Percentiles rank a stretch among this genome's conserved stretches.
These are phyloP conservation scores for Erpetoichthys calabaricus DNA, from an alignment of 2,797 vertebrate genomes.

Conservation along the genomic window DNA sequence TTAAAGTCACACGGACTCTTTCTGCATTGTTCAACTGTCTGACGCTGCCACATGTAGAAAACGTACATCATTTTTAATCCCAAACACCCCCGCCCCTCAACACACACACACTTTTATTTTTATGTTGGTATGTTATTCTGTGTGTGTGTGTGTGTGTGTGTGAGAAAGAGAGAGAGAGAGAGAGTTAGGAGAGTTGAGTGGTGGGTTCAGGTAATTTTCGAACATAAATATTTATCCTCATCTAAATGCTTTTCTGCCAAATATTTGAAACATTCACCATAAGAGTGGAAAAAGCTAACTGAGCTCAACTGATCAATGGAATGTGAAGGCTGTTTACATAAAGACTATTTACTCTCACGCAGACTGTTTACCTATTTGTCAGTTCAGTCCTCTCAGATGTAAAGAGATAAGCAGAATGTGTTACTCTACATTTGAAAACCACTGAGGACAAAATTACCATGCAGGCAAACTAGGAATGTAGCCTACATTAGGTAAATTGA, in stretches of 20 bases:
- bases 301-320: constrained; percentile 54
- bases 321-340: constrained; percentile 59
- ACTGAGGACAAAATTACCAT: constrained; percentile 49
- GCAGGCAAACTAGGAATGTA: constrained; percentile 5
- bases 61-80: too few species aligned
- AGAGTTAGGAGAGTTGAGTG: too few species aligned
- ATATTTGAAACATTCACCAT: constrained; percentile 44
- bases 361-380: constrained; percentile 56
- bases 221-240: background rate
- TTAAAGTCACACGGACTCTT: background rate
- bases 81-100: too few species aligned
- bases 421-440: constrained; percentile 48
- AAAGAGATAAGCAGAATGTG: constrained; percentile 47
- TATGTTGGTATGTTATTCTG: too few species aligned
- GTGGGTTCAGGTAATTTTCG: too few species aligned
- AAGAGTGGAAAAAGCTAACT: constrained; percentile 46
- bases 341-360: constrained; percentile 50
- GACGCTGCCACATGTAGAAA: too few species aligned
- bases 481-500: constrained; percentile 8
- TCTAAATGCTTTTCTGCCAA: constrained; percentile 1
- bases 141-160: too few species aligned
- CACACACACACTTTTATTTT: too few species aligned
- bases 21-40: too few species aligned
- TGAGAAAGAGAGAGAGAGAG: too few species aligned
- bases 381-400: constrained; percentile 55